A percentile compares a stretch with the other conserved stretches of the same genome.
These are phyloP conservation scores for Bos indicus DNA, from an alignment of 2,113 vertebrate species.

Conservation along the genomic window DNA sequence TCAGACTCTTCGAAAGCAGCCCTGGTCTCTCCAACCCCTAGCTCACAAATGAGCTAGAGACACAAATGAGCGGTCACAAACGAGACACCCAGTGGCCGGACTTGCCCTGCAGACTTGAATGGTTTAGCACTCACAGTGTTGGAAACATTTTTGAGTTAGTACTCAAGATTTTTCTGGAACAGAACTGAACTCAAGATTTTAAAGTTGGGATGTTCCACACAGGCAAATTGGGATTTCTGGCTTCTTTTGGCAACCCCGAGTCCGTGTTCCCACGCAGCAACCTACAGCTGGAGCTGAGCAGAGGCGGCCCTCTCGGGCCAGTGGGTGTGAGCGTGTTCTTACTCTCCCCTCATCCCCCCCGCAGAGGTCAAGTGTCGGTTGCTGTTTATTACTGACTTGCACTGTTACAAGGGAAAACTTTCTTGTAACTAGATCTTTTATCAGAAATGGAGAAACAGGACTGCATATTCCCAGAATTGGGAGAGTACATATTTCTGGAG, in stretches of 20 bases:
- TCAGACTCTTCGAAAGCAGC: neutral
- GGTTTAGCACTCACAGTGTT: neutral
- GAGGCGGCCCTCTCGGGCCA: neutral
- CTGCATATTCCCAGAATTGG: neutral
- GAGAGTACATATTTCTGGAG: neutral
- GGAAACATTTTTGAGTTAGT: neutral
- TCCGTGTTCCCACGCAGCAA: neutral
- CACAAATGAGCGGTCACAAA: neutral
- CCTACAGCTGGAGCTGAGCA: neutral
- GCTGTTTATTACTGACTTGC: neutral
- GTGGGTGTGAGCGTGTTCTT: neutral
- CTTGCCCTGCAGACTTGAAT: neutral
- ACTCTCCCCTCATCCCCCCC: neutral
- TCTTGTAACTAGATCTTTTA: neutral
- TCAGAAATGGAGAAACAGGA: neutral
- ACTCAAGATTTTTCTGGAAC: neutral
- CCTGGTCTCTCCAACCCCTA: neutral
- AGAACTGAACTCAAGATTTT: neutral
- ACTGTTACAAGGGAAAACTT: neutral
- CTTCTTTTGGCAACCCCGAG: neutral
- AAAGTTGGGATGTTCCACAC: neutral
- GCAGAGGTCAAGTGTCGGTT: neutral
- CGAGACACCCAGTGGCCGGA: rapidly evolving
- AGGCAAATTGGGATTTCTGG: neutral
- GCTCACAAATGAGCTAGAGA: neutral